Conservation (phyloP, 1,140 invertebrate genomes). For the Stenopsyche tienmushanensis region DNA sequence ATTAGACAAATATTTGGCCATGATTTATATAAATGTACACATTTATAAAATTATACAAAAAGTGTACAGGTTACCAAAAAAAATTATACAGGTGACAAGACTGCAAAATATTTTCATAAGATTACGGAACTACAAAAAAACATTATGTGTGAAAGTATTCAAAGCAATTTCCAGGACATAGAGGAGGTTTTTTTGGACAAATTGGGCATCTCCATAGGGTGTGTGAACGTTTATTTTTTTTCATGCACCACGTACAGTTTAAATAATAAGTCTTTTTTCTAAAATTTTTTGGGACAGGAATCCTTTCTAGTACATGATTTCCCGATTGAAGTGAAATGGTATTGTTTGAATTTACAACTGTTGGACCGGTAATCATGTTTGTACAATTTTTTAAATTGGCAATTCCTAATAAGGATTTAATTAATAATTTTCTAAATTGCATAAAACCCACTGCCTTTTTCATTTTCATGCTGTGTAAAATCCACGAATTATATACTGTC, state of each 20-base stretch:
- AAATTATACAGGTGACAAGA: too few relatives aligned
- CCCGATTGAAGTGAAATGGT: background rate
- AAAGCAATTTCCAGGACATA: background rate
- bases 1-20: too few relatives aligned
- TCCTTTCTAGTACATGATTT: background rate
- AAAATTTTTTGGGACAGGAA: background rate
- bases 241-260: background rate
- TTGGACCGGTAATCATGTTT: background rate
- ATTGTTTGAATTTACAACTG: background rate
- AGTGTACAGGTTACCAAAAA: too few relatives aligned
- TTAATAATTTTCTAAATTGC: background rate
- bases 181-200: background rate
- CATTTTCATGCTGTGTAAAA: background rate
- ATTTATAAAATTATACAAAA: too few relatives aligned
- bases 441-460: background rate
- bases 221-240: background rate
- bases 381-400: background rate
- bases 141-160: background rate
- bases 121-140: background rate
- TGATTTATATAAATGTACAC: too few relatives aligned
- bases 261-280: background rate
- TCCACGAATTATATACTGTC: slow-evolving; percentile 38
- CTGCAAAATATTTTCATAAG: too few relatives aligned
- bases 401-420: background rate
- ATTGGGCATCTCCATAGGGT: background rate